Evolutionary conservation across 1,140 invertebrate genomes (phyloP).

Genomic region (Trachymyrmex septentrionalis): DNA sequence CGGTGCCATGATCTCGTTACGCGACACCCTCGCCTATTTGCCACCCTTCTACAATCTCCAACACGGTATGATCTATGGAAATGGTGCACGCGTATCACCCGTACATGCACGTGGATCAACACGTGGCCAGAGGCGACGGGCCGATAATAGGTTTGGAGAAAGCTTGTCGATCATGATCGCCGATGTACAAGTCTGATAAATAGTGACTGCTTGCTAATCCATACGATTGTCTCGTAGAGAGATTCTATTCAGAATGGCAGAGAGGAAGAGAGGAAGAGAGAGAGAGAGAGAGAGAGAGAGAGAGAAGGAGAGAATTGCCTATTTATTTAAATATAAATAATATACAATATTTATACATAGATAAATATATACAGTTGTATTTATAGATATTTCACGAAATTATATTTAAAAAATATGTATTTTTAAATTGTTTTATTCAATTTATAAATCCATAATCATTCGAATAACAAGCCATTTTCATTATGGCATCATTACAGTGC

Average conservation of each 20-base stretch:
- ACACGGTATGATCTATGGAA: constrained; percentile 66
- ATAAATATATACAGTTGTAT: neutral
- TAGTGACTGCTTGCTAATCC: neutral
- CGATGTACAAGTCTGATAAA: constrained; percentile 10
- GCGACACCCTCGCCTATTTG: constrained; percentile 70
- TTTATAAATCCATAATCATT: neutral
- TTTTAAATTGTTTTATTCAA: neutral
- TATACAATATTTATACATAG: neutral
- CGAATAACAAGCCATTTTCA: neutral
- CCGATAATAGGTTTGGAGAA: constrained; percentile 76
- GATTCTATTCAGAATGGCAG: neutral
- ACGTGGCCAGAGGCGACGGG: constrained; percentile 76
- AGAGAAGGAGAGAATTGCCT: neutral
- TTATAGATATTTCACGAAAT: neutral
- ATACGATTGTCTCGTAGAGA: neutral
- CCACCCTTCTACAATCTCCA: constrained; percentile 54
- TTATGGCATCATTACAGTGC: neutral
- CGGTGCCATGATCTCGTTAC: constrained; percentile 70
- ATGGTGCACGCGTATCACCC: constrained; percentile 47
- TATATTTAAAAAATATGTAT: too few species aligned
- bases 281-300: neutral
- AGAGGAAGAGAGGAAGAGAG: neutral
- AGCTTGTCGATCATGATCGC: constrained; percentile 56
- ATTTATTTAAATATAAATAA: neutral
- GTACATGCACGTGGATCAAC: constrained; percentile 79